These are phyloP conservation scores for Liposcelis brunnea DNA, from an alignment of 2,888 invertebrate species.

Conservation along the genomic window DNA sequence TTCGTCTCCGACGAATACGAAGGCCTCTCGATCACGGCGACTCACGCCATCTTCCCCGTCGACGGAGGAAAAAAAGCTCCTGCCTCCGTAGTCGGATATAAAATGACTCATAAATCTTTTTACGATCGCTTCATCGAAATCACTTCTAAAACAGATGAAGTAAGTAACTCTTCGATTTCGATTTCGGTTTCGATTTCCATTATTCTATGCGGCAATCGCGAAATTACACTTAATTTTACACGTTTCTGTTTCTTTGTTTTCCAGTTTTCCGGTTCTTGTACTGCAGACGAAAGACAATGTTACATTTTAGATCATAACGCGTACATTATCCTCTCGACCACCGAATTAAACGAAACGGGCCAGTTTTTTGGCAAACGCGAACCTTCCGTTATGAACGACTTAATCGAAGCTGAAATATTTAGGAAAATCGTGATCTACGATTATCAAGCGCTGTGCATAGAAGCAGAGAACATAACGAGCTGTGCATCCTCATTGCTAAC, in stretches of 20 bases:
- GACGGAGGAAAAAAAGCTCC: conserved; percentile 62
- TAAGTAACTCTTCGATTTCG: conserved; percentile 8
- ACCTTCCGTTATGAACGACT: conserved; percentile 55
- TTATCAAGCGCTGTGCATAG: conserved; percentile 63
- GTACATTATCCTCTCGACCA: conserved; percentile 53
- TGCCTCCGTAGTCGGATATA: conserved; percentile 77
- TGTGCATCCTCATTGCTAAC: conserved; percentile 24
- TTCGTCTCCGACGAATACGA: conserved; percentile 33
- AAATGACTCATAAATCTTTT: conserved; percentile 56
- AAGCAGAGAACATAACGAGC: conserved; percentile 24
- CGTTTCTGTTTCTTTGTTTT: no score
- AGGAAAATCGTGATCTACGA: conserved; percentile 63
- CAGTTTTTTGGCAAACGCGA: conserved; percentile 73
- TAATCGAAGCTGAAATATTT: conserved; percentile 54
- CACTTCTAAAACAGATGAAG: conserved; percentile 32
- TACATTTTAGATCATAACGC: conserved; percentile 87
- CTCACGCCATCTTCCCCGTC: conserved; percentile 66
- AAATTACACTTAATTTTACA: no score
- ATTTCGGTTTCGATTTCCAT: no score
- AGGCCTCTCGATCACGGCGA: conserved; percentile 56
- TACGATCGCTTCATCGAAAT: conserved; percentile 51
- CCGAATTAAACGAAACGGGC: conserved; percentile 34
- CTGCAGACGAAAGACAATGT: conserved; percentile 50
- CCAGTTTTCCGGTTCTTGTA: conserved; percentile 34
- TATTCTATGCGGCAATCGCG: conserved; percentile 11